phyloP scores from a whole-genome alignment of 2,113 vertebrate genomes.

The Python bivittatus region DNA sequence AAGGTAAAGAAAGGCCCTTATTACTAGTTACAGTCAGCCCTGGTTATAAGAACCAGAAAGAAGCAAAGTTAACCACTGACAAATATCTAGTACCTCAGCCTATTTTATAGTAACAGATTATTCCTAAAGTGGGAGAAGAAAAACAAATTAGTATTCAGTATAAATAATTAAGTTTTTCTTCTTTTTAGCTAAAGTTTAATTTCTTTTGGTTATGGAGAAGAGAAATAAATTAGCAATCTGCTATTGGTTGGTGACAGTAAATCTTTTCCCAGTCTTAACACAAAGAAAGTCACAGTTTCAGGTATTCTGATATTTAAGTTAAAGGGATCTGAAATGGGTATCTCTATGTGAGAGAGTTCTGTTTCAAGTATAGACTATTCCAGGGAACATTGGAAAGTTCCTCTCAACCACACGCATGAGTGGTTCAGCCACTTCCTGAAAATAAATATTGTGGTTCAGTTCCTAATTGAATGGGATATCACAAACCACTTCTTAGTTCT shows the following conservation, averaged over 20 bases:
- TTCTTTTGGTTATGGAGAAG: constrained; percentile 1
- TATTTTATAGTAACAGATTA: constrained; percentile 37
- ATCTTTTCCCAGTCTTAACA: neutral
- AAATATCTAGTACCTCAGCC: constrained; percentile 25
- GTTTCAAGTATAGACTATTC: neutral
- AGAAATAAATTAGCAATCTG: neutral
- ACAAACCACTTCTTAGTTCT: neutral
- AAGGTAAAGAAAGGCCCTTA: neutral
- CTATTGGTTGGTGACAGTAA: neutral
- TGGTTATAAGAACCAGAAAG: constrained; percentile 32
- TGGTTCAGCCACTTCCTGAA: neutral
- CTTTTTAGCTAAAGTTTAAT: constrained; percentile 51
- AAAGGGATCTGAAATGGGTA: neutral
- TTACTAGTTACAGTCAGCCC: constrained; percentile 17
- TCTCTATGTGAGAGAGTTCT: neutral
- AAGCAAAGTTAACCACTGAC: constrained; percentile 29
- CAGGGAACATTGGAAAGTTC: neutral
- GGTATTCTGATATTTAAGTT: neutral
- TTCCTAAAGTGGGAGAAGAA: constrained; percentile 38
- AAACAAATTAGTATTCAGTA: constrained; percentile 39
- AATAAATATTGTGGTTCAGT: neutral
- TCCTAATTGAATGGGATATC: neutral
- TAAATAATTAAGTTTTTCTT: constrained; percentile 43
- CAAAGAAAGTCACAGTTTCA: neutral
- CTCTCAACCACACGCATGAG: neutral